Conservation (phyloP, 2,888 invertebrate species). For the Petrolisthes manimaculis region DNA sequence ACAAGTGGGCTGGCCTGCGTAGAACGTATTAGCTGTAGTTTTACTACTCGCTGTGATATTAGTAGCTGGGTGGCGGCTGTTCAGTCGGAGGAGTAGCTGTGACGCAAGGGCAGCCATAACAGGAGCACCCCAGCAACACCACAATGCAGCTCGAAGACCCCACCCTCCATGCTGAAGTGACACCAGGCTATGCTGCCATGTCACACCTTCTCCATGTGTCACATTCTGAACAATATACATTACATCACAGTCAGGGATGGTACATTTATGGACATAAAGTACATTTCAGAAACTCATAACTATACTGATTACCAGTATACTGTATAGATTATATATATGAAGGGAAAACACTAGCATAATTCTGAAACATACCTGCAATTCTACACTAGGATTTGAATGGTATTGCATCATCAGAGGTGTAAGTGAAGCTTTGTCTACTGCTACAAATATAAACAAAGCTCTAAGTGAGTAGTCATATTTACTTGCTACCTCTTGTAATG, state of each 20-base stretch:
- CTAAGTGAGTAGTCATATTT: no score
- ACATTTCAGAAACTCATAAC: no score
- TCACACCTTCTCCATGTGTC: slow-evolving; percentile 40
- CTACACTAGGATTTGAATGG: no score
- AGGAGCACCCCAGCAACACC: slow-evolving; percentile 89
- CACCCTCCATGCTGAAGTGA: slow-evolving; percentile 56
- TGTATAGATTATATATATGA: no score
- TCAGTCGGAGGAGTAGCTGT: slow-evolving; percentile 82
- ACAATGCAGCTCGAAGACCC: slow-evolving; percentile 81
- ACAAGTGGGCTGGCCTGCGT: slow-evolving; percentile 79
- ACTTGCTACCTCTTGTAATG: no score
- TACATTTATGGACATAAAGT: neutral
- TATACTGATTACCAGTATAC: no score
- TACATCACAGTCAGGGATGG: neutral
- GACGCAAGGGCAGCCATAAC: slow-evolving; percentile 86
- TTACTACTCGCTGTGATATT: neutral
- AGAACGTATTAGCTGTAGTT: slow-evolving; percentile 68
- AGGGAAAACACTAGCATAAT: no score
- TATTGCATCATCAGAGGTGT: no score
- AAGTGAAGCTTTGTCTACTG: no score
- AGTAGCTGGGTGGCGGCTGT: slow-evolving; percentile 75
- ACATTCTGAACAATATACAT: neutral
- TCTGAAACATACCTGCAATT: no score
- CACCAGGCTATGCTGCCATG: slow-evolving; percentile 52
- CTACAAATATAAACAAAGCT: no score